Conservation (phyloP, 2,113 vertebrate genomes). For the Lipotes vexillifer region DNA sequence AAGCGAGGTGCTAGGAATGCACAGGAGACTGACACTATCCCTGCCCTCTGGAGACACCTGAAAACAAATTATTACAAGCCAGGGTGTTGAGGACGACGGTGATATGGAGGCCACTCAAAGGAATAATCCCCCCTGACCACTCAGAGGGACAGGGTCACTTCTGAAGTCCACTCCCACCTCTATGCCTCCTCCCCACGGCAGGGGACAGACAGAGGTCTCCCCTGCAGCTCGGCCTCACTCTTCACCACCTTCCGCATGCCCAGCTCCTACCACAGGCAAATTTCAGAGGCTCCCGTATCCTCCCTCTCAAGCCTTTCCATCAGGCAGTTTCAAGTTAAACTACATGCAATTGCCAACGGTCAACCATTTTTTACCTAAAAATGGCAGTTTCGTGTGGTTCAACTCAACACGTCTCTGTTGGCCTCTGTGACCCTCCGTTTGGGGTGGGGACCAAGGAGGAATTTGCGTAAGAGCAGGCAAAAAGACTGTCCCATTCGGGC, state of each 20-base stretch:
- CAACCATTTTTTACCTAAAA: not conserved
- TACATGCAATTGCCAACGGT: not conserved
- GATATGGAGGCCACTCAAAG: not conserved
- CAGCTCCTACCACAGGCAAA: not conserved
- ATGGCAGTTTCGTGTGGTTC: not conserved
- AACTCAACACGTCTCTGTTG: not conserved
- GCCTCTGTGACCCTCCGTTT: not conserved
- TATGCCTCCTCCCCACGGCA: fast-evolving
- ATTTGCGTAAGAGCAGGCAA: not conserved
- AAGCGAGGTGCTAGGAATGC: not conserved
- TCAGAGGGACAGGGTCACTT: too few species aligned
- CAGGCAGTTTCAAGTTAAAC: not conserved
- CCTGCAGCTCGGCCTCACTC: not conserved
- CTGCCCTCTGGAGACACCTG: not conserved
- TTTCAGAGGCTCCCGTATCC: not conserved
- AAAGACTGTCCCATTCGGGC: not conserved
- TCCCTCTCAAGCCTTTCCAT: not conserved
- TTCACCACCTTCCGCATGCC: fast-evolving
- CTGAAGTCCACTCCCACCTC: not conserved
- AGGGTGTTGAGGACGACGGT: not conserved
- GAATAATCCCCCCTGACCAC: not conserved
- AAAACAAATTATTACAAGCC: not conserved
- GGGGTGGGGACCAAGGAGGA: not conserved
- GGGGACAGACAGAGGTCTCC: not conserved
- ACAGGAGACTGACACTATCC: not conserved